These are phyloP conservation scores for Drosophila stalkeri DNA, from an alignment of 2,888 invertebrate species.

Conservation along the genomic window DNA sequence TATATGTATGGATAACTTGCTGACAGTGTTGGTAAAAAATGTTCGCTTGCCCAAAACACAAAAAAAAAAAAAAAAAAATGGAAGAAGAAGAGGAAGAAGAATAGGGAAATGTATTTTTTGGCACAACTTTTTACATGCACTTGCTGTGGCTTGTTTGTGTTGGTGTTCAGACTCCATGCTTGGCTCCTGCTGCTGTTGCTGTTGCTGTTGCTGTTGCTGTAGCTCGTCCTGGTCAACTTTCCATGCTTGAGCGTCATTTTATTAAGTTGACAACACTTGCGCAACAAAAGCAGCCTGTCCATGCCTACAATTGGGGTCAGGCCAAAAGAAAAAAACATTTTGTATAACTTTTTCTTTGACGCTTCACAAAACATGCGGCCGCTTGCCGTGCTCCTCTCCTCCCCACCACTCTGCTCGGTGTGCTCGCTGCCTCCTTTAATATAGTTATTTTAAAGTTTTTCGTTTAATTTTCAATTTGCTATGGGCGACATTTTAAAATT, in stretches of 20 bases:
- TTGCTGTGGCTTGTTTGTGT: constrained; percentile 58
- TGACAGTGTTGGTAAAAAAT: constrained; percentile 63
- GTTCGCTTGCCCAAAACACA: constrained; percentile 29
- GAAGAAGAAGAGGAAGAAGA: neutral
- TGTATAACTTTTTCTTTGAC: constrained; percentile 56
- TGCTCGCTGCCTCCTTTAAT: constrained; percentile 35
- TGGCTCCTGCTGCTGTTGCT: constrained; percentile 1
- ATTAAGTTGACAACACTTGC: constrained; percentile 81
- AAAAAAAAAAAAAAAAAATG: neutral
- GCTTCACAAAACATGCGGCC: constrained; percentile 10
- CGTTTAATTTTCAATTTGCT: constrained; percentile 81
- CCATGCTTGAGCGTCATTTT: constrained; percentile 76
- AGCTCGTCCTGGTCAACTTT: constrained; percentile 69
- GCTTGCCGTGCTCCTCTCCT: neutral
- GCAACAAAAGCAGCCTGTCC: constrained; percentile 43
- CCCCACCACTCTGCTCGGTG: neutral
- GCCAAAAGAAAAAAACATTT: constrained; percentile 51
- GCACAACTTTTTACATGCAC: constrained; percentile 75
- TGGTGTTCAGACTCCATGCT: constrained; percentile 18
- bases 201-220: constrained; percentile 1
- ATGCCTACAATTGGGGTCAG: constrained; percentile 77
- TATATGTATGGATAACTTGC: constrained; percentile 55
- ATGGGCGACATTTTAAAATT: constrained; percentile 73
- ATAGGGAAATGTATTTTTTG: constrained; percentile 74
- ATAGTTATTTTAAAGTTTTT: constrained; percentile 81